Evolutionary conservation across 1,140 invertebrate genomes (phyloP), one percentile per base, ranked within the genome.

Genomic region (Pygmarrhopalites habei): DNA sequence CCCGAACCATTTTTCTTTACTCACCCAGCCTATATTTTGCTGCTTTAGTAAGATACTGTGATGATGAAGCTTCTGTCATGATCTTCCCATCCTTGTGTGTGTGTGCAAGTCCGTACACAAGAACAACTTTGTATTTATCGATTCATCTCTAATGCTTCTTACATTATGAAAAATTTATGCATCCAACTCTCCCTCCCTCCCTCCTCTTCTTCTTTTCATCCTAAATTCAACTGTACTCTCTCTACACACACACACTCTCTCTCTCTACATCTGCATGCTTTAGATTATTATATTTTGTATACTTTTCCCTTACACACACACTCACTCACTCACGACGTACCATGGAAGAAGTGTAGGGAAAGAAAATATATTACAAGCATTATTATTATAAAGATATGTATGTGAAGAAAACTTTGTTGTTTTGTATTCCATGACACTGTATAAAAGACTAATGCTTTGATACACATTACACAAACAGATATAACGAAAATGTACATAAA

Each of bases 21-120:
- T 64, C 57, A 57, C 39, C 49, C 61, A n/a, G n/a, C n/a, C n/a
- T n/a, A n/a, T n/a, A n/a, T n/a, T n/a, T 47, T 63, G 55, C 61
- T 62, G 65, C 51, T 60, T 28, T 26, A 43, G 30, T 26, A 63
- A 63, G 65, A 67, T 67, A 67, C 47, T 63, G 30, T 61, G 60
- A 67, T 67, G 65, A 67, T 67, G 65, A 63, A 67, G 61, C 61
- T 67, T 49, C 65, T 67, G 65, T 67, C 65, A 66, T 62, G 44
- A 62, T 58, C 46, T 62, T 57, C 60, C 60, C 41, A 59, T 62
- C 65, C 61, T 63, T 55, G 61, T n/a, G n/a, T n/a, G n/a, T n/a
- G n/a, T n/a, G n/a, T n/a, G n/a, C n/a, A n/a, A n/a, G n/a, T n/a
- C n/a, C n/a, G n/a, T n/a, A n/a, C 46, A 43, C 17, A 46, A 35